phyloP scores from a whole-genome alignment of 2,113 vertebrate genomes.

The Hippocampus comes region DNA sequence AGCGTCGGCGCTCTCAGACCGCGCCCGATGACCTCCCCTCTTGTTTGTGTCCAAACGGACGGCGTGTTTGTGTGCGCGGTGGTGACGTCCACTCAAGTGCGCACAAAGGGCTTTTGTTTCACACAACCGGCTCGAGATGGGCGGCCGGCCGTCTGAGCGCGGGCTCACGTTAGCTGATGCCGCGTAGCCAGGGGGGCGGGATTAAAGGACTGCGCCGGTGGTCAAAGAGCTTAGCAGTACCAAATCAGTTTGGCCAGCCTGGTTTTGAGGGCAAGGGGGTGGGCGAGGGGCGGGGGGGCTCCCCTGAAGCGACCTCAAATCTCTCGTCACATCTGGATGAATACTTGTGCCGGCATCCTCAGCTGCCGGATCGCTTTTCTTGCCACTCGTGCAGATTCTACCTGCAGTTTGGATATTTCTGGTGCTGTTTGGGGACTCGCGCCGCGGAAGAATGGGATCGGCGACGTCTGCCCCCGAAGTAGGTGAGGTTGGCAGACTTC shows the following conservation, averaged over 20 bases:
- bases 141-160: constrained; percentile 26
- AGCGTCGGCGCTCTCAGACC: background rate
- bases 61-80: constrained; percentile 11
- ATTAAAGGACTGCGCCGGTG: constrained; percentile 63
- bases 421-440: constrained; percentile 9
- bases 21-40: constrained; percentile 4
- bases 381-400: background rate
- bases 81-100: constrained; percentile 14
- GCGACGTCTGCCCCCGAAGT: constrained; percentile 43
- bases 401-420: constrained; percentile 8
- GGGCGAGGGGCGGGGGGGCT: constrained; percentile 46
- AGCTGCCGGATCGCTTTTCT: constrained; percentile 1
- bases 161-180: constrained; percentile 42
- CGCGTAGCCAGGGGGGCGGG: constrained; percentile 53
- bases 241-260: constrained; percentile 54
- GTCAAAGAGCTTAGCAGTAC: constrained; percentile 45
- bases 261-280: constrained; percentile 36
- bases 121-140: constrained; percentile 24
- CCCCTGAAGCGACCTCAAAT: constrained; percentile 46
- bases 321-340: constrained; percentile 59
- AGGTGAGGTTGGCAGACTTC: constrained; percentile 27
- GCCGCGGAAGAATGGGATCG: constrained; percentile 43
- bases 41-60: constrained; percentile 18
- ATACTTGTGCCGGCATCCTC: constrained; percentile 30
- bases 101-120: constrained; percentile 33